Evolutionary conservation across 30 jellyfish, hydroid and myxozoan genomes (phyloP).

Genomic region (Hydractinia symbiolongicarpus): DNA sequence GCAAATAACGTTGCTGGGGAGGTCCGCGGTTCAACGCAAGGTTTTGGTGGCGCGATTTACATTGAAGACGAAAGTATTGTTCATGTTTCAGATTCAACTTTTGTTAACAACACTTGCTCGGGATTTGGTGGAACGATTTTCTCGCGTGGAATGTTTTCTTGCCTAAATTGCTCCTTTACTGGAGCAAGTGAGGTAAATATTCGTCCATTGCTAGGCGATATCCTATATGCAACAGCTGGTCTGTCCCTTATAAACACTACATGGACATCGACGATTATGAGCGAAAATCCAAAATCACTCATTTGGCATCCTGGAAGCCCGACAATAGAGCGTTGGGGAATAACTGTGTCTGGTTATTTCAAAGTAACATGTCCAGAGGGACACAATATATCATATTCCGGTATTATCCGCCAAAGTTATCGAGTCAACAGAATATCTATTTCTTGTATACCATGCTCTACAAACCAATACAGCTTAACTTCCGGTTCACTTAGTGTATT

Average conservation of each 20-base stretch:
- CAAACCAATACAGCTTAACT: slow-evolving; percentile 62
- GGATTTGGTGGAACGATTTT: slow-evolving; percentile 94
- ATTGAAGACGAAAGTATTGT: slow-evolving; percentile 55
- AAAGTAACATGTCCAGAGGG: slow-evolving; percentile 84
- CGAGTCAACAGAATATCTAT: slow-evolving; percentile 56
- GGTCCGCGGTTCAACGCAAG: slow-evolving; percentile 71
- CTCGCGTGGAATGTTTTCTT: slow-evolving; percentile 70
- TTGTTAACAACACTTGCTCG: slow-evolving; percentile 74
- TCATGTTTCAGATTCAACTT: slow-evolving; percentile 33
- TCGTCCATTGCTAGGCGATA: slow-evolving; percentile 80
- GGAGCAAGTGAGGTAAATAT: slow-evolving; percentile 40
- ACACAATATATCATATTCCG: slow-evolving; percentile 66
- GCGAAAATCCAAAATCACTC: slow-evolving; percentile 47
- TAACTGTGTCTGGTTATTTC: slow-evolving; percentile 55
- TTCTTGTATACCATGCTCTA: slow-evolving; percentile 77
- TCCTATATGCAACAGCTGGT: slow-evolving; percentile 86
- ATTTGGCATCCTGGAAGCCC: slow-evolving; percentile 99
- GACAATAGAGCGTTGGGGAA: slow-evolving; percentile 65
- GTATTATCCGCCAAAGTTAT: slow-evolving; percentile 51
- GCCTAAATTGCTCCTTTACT: slow-evolving; percentile 34
- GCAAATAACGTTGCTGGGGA: slow-evolving; percentile 80
- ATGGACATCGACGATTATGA: slow-evolving; percentile 42
- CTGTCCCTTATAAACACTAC: slow-evolving; percentile 64
- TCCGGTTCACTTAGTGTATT: slow-evolving; percentile 51
- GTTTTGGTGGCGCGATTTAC: slow-evolving; percentile 93